These are phyloP conservation scores for Emydocephalus ijimae DNA, from an alignment of 2,113 vertebrate genomes.

Conservation along the genomic window DNA sequence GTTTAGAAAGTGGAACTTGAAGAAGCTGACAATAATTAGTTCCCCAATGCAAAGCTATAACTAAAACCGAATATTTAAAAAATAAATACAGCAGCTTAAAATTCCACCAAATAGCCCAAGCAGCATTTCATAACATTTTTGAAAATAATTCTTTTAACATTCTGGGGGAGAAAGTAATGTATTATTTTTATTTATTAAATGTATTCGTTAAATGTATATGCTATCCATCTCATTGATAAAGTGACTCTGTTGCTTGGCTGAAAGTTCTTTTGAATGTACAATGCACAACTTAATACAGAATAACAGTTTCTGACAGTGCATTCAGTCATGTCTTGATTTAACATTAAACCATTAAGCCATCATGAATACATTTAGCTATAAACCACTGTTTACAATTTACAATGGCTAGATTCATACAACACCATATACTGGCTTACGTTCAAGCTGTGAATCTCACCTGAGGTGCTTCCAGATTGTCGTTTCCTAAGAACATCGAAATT, in stretches of 20 bases:
- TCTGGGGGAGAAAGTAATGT: background rate
- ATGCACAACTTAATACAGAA: background rate
- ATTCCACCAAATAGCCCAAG: background rate
- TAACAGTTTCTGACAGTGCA: background rate
- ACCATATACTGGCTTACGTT: background rate
- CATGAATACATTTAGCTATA: background rate
- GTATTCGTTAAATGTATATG: background rate
- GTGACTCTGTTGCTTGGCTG: background rate
- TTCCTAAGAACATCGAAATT: background rate
- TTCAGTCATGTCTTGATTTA: background rate
- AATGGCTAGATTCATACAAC: background rate
- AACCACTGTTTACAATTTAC: background rate
- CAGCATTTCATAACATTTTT: background rate
- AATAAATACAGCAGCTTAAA: background rate
- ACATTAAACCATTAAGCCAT: background rate
- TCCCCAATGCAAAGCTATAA: background rate
- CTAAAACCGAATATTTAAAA: background rate
- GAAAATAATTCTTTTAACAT: background rate
- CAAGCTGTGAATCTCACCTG: background rate
- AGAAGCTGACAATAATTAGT: background rate
- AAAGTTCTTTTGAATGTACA: background rate
- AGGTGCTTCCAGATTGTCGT: background rate
- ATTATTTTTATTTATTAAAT: background rate
- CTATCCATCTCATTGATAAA: background rate
- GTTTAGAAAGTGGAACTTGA: background rate